Evolutionary conservation across 2,888 invertebrate species (phyloP), one percentile per base, ranked within the genome.

Genomic region (Exocentrus adspersus): DNA sequence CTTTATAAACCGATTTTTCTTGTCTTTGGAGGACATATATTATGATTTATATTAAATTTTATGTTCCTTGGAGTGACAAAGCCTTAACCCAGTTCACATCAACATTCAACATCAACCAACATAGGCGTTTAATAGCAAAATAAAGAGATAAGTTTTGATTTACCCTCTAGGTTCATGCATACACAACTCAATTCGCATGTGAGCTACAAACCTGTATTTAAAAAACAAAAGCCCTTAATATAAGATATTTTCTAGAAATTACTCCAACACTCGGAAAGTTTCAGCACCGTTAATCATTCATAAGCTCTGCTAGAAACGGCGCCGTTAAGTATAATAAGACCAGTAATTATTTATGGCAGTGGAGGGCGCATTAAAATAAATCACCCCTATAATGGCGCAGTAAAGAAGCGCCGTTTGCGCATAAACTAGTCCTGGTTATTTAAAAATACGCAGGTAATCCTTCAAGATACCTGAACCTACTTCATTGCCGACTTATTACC

Each of bases 361-460:
- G 4, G 12, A 12, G 20, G n/a, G 20, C 17, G 17, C 28, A 24
- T 21, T 53, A 24, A 41, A 21, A 42, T 42, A 53, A 53, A 53
- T 42, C 41, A 53, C 37, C 24, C 41, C 10, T n/a, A 7, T 20
- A 41, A 20, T 7, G 16, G 41, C 21, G 16, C 43, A 41, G 21
- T 54, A 43, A 43, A 43, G 17, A 21, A 54, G 43, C 21, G 3
- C 16, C 20, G 16, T 14, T 21, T 24, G 17, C n/a, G 16, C 16
- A 41, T 20, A 2, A 52, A 52, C 19, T 52, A 53, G 21, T 43
- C 43, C 1, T 37, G 3, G 1, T 54, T 43, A 54, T 43, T 54
- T 43, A 54, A 54, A 54, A 54, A 24, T 48, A 30, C 48, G 21
- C 30, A 16, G 50, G n/a, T 43, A 43, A 28, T 43, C 43, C 43